Evolutionary conservation across 2,888 invertebrate species (phyloP), one percentile per base, ranked within the genome.

Genomic region (Macaria notata): DNA sequence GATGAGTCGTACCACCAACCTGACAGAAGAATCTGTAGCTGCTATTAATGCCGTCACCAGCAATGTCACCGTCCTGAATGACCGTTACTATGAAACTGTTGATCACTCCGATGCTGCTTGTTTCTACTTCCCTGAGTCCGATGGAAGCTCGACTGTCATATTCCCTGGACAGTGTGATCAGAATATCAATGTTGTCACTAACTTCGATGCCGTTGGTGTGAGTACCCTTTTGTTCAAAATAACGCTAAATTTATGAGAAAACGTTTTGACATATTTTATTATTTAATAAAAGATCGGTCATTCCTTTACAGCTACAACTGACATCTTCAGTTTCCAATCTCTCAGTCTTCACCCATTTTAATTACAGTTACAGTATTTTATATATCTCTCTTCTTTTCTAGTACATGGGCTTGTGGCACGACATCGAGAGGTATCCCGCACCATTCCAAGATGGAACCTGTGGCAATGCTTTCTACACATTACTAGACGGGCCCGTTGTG

Each of bases 341-440:
- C 1, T 2, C 19, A 19, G 19, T 19, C 19, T 19, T 1, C 19
- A 19, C 19, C 19, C 19, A 19, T 19, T 1, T 19, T 19, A 19
- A 19, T 19, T 1, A 19, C 19, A 19, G 19, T 19, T 19, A 19
- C 2, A 19, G 19, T 19, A 19, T 19, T 19, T 19, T 19, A 19
- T 19, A 2, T 19, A 2, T 19, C 19, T 19, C 19, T 57, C 43
- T 42, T 48, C 43, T 59, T 47, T 66, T 70, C n/a, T 64, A 84
- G 84, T 84, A 83, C 62, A 69, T 75, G 70, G 76, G 75, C 4
- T 55, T 73, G 6, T 86, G 86, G 86, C 75, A 83, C 39, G 76
- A 81, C 19, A 73, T 84, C n/a, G 73, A 76, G 38, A 72, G 75
- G 0, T 86, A 86, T 41, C 80, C 84, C 6, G 64, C 65, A 0